A percentile compares a stretch with the other conserved stretches of the same genome.
These are phyloP conservation scores for Eristalis pertinax DNA, from an alignment of 2,888 invertebrate genomes.

Conservation along the genomic window DNA sequence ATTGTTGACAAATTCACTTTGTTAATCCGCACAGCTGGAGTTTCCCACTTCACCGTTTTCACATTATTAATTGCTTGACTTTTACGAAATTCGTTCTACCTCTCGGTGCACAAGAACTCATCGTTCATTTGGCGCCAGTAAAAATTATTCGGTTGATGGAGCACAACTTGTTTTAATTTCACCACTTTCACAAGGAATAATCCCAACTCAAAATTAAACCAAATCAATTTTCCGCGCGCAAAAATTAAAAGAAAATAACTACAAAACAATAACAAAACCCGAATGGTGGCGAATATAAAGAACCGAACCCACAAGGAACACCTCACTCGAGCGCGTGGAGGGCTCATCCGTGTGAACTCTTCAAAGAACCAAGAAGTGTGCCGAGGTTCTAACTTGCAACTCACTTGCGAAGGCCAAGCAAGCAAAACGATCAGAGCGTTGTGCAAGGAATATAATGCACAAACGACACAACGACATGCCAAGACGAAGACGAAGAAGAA, in stretches of 20 bases:
- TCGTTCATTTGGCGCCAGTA: too few relatives aligned
- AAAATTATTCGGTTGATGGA: too few relatives aligned
- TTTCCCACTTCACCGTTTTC: too few relatives aligned
- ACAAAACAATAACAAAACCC: constrained; percentile 60
- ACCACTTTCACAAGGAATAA: not conserved
- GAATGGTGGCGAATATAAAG: constrained; percentile 22
- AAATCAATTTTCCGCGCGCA: not conserved
- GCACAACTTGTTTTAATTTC: too few relatives aligned
- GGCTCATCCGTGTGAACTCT: constrained; percentile 73
- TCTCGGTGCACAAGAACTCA: too few relatives aligned
- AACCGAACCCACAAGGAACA: constrained; percentile 67
- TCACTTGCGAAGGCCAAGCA: constrained; percentile 70
- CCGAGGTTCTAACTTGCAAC: constrained; percentile 71
- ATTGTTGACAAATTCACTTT: too few relatives aligned
- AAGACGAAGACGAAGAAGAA: constrained; percentile 52
- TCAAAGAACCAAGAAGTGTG: constrained; percentile 72
- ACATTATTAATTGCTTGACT: too few relatives aligned
- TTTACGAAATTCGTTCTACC: too few relatives aligned
- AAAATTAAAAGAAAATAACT: not conserved
- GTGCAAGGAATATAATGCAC: constrained; percentile 57
- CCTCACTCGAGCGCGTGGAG: constrained; percentile 69
- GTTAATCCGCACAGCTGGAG: too few relatives aligned
- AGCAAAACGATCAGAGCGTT: constrained; percentile 59
- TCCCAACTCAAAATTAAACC: not conserved
- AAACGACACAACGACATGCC: constrained; percentile 52